A percentile compares a stretch with the other conserved stretches of the same genome.
phyloP scores from a whole-genome alignment of 2,888 invertebrate species.

The Parapristionchus giblindavisi region DNA sequence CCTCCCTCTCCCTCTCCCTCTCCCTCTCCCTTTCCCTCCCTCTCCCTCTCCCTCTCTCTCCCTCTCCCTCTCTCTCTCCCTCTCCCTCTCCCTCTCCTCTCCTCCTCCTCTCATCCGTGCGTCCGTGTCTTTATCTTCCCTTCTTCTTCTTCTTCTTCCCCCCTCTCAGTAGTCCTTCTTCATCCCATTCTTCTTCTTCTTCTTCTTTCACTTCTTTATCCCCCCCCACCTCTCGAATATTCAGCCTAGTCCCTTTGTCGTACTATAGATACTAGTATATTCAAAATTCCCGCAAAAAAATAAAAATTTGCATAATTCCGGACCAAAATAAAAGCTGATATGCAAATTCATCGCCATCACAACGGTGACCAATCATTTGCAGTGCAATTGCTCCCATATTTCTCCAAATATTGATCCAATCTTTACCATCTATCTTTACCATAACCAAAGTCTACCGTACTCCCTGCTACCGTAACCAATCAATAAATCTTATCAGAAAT shows the following conservation, averaged over 20 bases:
- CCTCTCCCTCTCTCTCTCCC: constrained; percentile 16
- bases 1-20: neutral
- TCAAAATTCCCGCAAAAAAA: no score
- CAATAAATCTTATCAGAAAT: no score
- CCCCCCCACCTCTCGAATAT: neutral
- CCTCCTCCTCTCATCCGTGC: neutral
- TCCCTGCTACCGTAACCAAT: no score
- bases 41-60: constrained; percentile 27
- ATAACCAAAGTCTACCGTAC: constrained; percentile 11
- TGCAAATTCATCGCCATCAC: neutral
- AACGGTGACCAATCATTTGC: neutral
- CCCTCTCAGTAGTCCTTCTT: neutral
- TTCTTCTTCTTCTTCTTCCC: neutral
- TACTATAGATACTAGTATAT: no score
- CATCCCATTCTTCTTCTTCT: neutral
- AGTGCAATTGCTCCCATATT: no score
- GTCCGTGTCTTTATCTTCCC: constrained; percentile 43
- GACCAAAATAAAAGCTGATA: neutral
- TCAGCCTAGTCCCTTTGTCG: neutral
- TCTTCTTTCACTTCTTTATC: neutral
- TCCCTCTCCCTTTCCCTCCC: neutral
- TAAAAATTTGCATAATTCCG: neutral
- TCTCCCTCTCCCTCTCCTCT: constrained; percentile 1
- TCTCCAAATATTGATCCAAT: neutral
- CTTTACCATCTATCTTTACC: constrained; percentile 3